Percentiles rank a stretch among this genome's conserved stretches.
phyloP scores from a whole-genome alignment of 2,113 vertebrate species.

The Corydoras maculifer region DNA sequence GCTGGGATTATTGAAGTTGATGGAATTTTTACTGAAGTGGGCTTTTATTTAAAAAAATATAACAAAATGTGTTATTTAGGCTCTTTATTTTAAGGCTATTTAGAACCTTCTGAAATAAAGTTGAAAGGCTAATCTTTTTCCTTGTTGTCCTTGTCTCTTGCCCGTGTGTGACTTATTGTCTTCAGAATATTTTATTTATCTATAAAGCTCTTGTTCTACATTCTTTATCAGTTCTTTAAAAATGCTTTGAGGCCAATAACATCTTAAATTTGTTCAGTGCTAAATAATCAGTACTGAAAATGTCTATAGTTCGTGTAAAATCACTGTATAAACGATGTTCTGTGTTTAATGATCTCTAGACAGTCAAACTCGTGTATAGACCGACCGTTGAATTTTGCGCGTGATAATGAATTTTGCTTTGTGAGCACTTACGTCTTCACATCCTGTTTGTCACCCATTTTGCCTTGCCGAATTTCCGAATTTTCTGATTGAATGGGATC shows the following conservation, averaged over 20 bases:
- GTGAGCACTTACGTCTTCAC: too few relatives aligned
- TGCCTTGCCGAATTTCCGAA: too few relatives aligned
- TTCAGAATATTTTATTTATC: conserved; percentile 2
- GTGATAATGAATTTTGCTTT: too few relatives aligned
- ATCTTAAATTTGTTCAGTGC: not conserved
- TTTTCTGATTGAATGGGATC: too few relatives aligned
- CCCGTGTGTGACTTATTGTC: conserved; percentile 44
- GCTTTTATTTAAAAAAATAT: not conserved
- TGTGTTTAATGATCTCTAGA: too few relatives aligned
- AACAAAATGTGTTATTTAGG: conserved; percentile 11
- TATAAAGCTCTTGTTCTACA: not conserved
- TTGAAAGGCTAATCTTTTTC: conserved; percentile 44
- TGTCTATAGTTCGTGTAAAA: too few relatives aligned
- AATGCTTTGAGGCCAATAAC: not conserved
- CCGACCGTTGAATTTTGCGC: too few relatives aligned
- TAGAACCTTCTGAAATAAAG: conserved; percentile 59
- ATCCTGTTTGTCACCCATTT: too few relatives aligned
- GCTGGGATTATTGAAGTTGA: conserved; percentile 5
- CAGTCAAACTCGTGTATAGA: too few relatives aligned
- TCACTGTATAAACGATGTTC: too few relatives aligned
- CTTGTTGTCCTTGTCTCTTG: conserved; percentile 57
- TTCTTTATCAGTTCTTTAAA: not conserved
- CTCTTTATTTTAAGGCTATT: conserved; percentile 19
- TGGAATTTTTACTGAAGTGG: not conserved
- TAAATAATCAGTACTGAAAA: too few relatives aligned